Conservation (phyloP, 2,113 vertebrate genomes). For the Sialia sialis region DNA sequence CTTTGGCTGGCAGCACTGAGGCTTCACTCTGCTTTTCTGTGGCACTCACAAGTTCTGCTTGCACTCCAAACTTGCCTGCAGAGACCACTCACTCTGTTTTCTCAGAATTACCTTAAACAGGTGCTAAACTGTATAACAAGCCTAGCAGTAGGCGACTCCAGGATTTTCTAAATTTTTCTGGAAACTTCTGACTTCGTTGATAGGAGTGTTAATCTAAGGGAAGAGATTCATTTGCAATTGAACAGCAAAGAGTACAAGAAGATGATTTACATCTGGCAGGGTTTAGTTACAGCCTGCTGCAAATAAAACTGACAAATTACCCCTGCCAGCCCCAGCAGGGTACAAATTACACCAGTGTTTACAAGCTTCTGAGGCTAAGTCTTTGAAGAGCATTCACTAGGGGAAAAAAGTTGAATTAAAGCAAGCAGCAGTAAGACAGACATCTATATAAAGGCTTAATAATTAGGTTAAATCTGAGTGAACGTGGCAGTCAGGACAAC, state of each 20-base stretch:
- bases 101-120: neutral
- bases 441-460: neutral
- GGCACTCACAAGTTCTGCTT: neutral
- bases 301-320: slow-evolving; percentile 23
- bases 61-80: neutral
- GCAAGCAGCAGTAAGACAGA: neutral
- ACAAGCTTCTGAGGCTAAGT: neutral
- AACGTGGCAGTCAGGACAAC: neutral
- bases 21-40: neutral
- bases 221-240: neutral
- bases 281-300: neutral
- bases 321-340: neutral
- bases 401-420: neutral
- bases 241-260: neutral
- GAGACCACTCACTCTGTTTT: neutral
- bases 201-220: neutral
- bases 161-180: neutral
- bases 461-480: neutral
- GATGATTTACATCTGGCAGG: neutral
- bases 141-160: neutral
- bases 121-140: neutral
- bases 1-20: neutral
- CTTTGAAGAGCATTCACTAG: neutral
- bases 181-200: neutral
- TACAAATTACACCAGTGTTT: neutral